Evolutionary conservation across 2,113 vertebrate genomes (phyloP).

Genomic region (Chrysochloris asiatica): DNA sequence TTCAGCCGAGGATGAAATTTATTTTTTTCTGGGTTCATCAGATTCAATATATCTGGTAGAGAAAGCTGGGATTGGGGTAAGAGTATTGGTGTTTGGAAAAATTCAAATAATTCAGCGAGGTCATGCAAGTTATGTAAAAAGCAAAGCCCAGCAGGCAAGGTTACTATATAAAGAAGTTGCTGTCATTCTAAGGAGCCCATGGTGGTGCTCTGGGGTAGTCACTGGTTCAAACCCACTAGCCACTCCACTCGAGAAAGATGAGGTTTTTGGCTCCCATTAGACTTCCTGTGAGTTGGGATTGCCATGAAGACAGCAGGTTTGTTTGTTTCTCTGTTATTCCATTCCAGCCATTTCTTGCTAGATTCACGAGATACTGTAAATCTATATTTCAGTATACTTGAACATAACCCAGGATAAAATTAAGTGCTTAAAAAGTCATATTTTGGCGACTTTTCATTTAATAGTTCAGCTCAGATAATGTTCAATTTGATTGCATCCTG

Average conservation of each 20-base stretch:
- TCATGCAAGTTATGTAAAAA: neutral
- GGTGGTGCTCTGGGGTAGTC: no score
- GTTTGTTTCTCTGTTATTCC: no score
- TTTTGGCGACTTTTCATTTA: slow-evolving; percentile 71
- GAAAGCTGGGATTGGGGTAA: neutral
- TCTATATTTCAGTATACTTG: slow-evolving; percentile 43
- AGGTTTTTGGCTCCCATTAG: no score
- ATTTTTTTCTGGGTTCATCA: neutral
- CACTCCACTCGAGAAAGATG: no score
- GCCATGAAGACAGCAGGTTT: no score
- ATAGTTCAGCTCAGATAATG: slow-evolving; percentile 78
- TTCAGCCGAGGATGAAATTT: neutral
- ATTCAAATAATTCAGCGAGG: neutral
- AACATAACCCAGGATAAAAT: slow-evolving; percentile 18
- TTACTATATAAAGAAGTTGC: no score
- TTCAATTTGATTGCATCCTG: slow-evolving; percentile 85
- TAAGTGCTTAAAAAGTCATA: slow-evolving; percentile 65
- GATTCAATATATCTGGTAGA: neutral
- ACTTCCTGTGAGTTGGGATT: no score
- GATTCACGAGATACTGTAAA: slow-evolving; percentile 46
- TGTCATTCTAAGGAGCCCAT: no score
- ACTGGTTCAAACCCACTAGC: no score
- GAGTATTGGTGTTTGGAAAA: neutral
- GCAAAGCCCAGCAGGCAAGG: neutral
- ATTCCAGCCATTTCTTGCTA: neutral